A percentile compares a stretch with the other conserved stretches of the same genome.
Evolutionary conservation across 2,888 invertebrate genomes (phyloP).

Genomic region (Cryptosula pallasiana): DNA sequence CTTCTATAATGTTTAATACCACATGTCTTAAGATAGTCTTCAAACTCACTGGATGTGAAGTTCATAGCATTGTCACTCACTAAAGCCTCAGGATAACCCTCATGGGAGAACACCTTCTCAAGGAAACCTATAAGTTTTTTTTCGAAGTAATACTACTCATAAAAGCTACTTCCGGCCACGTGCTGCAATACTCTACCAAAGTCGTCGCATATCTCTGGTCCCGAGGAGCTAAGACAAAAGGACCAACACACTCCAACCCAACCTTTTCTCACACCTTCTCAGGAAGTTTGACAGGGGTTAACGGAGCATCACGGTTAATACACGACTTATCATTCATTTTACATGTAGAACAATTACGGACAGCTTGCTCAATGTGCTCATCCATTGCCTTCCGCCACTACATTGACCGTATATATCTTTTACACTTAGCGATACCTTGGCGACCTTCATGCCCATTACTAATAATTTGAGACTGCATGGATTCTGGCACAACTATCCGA

Average conservation of each 20-base stretch:
- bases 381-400: no score
- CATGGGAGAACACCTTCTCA: slow-evolving; percentile 29
- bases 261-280: slow-evolving; percentile 31
- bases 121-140: slow-evolving; percentile 28
- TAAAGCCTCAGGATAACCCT: slow-evolving; percentile 30
- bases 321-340: no score
- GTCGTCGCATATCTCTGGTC: slow-evolving; percentile 30
- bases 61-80: slow-evolving; percentile 31
- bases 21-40: slow-evolving; percentile 27
- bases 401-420: no score
- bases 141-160: slow-evolving; percentile 29
- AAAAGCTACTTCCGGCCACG: slow-evolving; percentile 30
- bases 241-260: slow-evolving; percentile 30
- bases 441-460: neutral
- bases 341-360: no score
- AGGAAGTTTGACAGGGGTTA: slow-evolving; percentile 29
- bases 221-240: slow-evolving; percentile 30
- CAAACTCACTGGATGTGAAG: slow-evolving; percentile 29
- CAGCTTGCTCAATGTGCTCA: no score
- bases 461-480: no score
- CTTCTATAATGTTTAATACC: slow-evolving; percentile 28
- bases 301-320: slow-evolving; percentile 27
- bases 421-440: neutral
- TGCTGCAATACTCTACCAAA: slow-evolving; percentile 32
- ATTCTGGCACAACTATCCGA: no score